Percentiles rank a stretch among this genome's conserved stretches.
phyloP scores from a whole-genome alignment of 2,113 vertebrate species.

The Salvelinus sp. region DNA sequence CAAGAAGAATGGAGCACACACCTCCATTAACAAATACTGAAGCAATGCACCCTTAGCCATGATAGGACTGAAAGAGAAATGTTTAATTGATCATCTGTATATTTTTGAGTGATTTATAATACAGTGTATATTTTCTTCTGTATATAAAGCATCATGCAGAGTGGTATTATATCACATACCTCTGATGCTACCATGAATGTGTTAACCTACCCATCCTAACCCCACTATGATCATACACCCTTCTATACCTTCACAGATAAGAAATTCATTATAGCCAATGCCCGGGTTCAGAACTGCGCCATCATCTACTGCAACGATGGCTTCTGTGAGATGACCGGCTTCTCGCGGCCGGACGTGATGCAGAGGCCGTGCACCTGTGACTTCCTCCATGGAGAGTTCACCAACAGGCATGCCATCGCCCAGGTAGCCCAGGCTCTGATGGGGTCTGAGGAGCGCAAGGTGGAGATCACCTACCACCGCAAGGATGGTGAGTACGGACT shows the following conservation, averaged over 20 bases:
- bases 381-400: constrained; percentile 91
- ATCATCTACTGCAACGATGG: constrained; percentile 97
- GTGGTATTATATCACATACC: neutral
- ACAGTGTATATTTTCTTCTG: neutral
- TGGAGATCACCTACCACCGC: constrained; percentile 93
- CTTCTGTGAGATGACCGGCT: constrained; percentile 97
- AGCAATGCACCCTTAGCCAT: neutral
- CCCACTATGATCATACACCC: neutral
- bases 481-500: constrained; percentile 85
- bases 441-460: constrained; percentile 92
- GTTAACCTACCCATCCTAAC: neutral
- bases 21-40: neutral
- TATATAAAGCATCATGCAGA: neutral
- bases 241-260: constrained; percentile 80
- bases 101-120: neutral
- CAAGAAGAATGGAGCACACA: neutral
- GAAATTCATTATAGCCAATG: constrained; percentile 98
- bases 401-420: constrained; percentile 86
- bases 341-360: constrained; percentile 95
- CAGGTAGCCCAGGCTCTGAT: constrained; percentile 92
- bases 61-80: too few relatives aligned
- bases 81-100: neutral
- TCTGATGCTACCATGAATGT: neutral
- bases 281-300: constrained; percentile 92
- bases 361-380: constrained; percentile 94